Evolutionary conservation across 2,113 vertebrate species (phyloP), one percentile per base, ranked within the genome.

Genomic region (Pygoscelis antarcticus): DNA sequence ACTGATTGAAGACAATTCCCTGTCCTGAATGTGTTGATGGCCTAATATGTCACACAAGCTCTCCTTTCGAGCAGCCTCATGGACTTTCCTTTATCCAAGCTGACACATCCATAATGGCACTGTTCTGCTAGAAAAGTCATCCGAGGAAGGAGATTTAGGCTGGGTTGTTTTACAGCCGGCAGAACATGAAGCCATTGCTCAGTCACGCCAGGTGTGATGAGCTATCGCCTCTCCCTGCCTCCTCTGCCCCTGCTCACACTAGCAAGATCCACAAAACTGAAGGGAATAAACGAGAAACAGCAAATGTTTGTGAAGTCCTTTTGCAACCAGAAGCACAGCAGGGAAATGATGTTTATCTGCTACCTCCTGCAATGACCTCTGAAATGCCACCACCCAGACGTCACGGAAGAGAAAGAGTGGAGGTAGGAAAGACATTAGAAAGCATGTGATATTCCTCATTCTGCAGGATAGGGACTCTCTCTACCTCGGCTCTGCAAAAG

Each of bases 1-100:
- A 91, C 68, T 74, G 92, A 98, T 87, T 16, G 13, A 91, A 96
- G 96, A 58, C 81, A 93, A 93, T 95, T 96, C 88, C 94, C 76
- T 52, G 85, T 52, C 74, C 91, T 83, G 51, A 64, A 86, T 19
- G 92, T 79, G 85, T 9, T 96, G 87, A 96, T 94, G 95, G 91
- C 87, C 71, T 88, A 92, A 93, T 97, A 90, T 85, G 88, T 98
- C 97, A 96, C 72, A 65, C 86, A 52, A 78, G 86, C 91, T 94
- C 84, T 83, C 60, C 90, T 90, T 80, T 52, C 51, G 3, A 95
- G 66, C 83, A 76, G 70, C 71, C 90, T 88, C 34, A 8, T 47
- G 78, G 95, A 52, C 34, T 55, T 77, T 38, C 47, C 90, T 85
- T 96, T 64, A 81, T 70, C 96, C 82, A 42, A 19, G 10, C n/a